A percentile compares a stretch with the other conserved stretches of the same genome.
phyloP scores from a whole-genome alignment of 2,888 invertebrate genomes.

The Bhutanitis thaidina region DNA sequence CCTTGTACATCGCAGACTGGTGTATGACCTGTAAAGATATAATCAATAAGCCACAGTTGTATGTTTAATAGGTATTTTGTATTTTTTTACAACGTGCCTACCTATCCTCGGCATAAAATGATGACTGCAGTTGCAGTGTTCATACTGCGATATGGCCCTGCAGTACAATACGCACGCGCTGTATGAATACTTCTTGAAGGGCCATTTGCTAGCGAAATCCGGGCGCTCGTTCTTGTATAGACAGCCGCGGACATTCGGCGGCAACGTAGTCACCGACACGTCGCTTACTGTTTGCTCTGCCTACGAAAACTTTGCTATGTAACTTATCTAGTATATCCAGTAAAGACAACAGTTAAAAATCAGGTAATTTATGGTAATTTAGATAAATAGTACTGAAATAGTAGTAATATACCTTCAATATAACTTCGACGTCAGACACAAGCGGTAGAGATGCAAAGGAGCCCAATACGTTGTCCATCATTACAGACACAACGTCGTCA shows the following conservation, averaged over 20 bases:
- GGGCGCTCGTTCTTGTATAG: slow-evolving; percentile 78
- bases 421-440: slow-evolving; percentile 53
- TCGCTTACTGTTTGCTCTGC: slow-evolving; percentile 81
- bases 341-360: too few species aligned
- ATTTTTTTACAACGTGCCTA: slow-evolving; percentile 30
- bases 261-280: slow-evolving; percentile 66
- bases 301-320: too few species aligned
- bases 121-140: slow-evolving; percentile 81
- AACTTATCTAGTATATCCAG: too few species aligned
- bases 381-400: too few species aligned
- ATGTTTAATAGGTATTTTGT: background rate
- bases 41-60: background rate
- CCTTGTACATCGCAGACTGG: slow-evolving; percentile 76
- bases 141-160: slow-evolving; percentile 71
- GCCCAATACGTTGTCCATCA: slow-evolving; percentile 65
- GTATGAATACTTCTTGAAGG: slow-evolving; percentile 79
- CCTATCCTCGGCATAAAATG: slow-evolving; percentile 80
- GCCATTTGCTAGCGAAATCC: slow-evolving; percentile 48
- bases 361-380: too few species aligned
- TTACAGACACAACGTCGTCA: slow-evolving; percentile 77
- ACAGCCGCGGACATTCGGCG: slow-evolving; percentile 74
- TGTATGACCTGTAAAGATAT: slow-evolving; percentile 51
- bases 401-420: slow-evolving; percentile 66
- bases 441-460: slow-evolving; percentile 58
- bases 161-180: slow-evolving; percentile 81